Base-by-base conservation (phyloP, 2,888 invertebrate genomes). In the Drosophila birchii region DNA sequence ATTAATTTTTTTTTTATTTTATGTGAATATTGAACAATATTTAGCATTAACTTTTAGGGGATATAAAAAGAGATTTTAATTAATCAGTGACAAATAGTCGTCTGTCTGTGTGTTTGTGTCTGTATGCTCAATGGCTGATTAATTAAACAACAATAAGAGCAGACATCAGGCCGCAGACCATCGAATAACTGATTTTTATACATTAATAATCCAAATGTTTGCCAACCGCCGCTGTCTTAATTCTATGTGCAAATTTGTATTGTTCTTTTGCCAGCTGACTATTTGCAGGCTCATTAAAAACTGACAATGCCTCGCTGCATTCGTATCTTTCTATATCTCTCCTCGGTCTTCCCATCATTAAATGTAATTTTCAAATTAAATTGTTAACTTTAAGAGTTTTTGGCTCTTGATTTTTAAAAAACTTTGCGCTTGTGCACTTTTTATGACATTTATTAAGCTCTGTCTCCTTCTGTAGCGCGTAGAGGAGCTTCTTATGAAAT, bases 391-490 rank as follows among this genome's bases (percentile, higher is more conserved):
- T 45, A 16, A 18, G 18, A 36, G 59, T 61, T n/a, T 34, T 34
- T 63, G 41, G 41, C 34, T 67, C 54, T 63, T 72, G 61, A 68
- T 74, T 69, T 63, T 44, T 36, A 47, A 66, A 38, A 49, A 47
- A 47, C 44, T 54, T 53, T 29, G 51, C 26, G 41, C 44, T 38
- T n/a, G 43, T 63, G 41, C 45, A 49, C 53, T 55, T 74, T 63
- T 45, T 64, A 64, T 81, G 86, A 85, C 88, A 86, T 85, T 88
- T 86, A 88, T 85, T 79, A 86, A 88, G 86, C 84, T 8, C 34
- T 68, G 76, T 56, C 70, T 58, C 76, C 57, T 59, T 53, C 44
- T 55, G 54, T 41, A 26, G 41, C 32, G 63, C 38, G 68, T 60
- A 72, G 76, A 67, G 71, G 68, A 72, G 64, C 75, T 85, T 76